phyloP scores from a whole-genome alignment of 2,797 vertebrate species.

The Diceros bicornis region DNA sequence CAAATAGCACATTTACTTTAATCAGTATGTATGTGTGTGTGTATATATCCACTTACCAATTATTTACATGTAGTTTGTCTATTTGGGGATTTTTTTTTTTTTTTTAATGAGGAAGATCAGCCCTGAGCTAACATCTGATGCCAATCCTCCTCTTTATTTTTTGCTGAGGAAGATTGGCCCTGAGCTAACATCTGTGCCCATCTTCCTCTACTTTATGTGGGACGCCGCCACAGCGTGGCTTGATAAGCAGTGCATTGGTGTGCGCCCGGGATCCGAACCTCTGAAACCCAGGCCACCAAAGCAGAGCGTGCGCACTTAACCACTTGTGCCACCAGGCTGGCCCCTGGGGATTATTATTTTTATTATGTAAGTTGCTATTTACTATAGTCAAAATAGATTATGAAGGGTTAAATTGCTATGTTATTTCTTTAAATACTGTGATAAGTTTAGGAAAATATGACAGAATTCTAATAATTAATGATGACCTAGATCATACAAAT shows the following conservation, averaged over 20 bases:
- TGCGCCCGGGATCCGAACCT: too few relatives aligned
- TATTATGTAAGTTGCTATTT: constrained; percentile 38
- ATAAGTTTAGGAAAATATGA: constrained; percentile 49
- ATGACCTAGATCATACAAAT: background rate
- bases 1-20: constrained; percentile 27
- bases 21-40: background rate
- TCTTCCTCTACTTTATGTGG: too few relatives aligned
- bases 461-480: background rate
- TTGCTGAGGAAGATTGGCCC: too few relatives aligned
- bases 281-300: too few relatives aligned
- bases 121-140: too few relatives aligned
- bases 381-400: constrained; percentile 21
- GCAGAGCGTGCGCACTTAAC: too few relatives aligned
- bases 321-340: too few relatives aligned
- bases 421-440: constrained; percentile 29
- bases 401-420: constrained; percentile 22
- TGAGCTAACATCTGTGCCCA: too few relatives aligned
- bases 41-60: background rate
- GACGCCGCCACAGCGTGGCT: too few relatives aligned
- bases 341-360: background rate
- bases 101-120: too few relatives aligned
- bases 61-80: background rate
- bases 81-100: background rate
- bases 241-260: too few relatives aligned
- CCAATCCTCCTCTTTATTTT: too few relatives aligned